phyloP scores from a whole-genome alignment of 1,140 invertebrate genomes.

The Euglossa dilemma region DNA sequence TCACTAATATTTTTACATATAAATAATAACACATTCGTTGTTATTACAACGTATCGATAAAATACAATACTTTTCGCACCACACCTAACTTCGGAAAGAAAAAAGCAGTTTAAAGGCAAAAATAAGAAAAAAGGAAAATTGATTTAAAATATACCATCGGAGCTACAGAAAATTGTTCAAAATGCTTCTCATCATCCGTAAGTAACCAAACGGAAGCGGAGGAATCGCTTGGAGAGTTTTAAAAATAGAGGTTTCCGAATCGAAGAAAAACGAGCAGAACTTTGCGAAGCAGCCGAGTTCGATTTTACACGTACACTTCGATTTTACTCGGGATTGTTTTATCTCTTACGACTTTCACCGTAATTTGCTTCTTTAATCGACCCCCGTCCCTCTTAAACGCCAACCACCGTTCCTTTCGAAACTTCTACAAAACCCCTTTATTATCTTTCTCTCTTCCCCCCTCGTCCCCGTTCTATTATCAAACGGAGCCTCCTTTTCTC shows the following conservation, averaged over 20 bases:
- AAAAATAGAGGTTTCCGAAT: conserved; percentile 24
- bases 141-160: no score
- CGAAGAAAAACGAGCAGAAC: conserved; percentile 32
- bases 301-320: background rate
- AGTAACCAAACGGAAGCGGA: background rate
- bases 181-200: no score
- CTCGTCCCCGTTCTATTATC: background rate
- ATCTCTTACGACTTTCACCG: background rate
- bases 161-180: no score
- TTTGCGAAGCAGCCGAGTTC: background rate
- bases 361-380: background rate
- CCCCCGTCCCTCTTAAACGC: background rate
- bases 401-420: background rate
- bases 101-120: no score
- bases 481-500: background rate
- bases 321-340: background rate
- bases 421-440: background rate
- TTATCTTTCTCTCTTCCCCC: background rate
- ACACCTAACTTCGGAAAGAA: no score
- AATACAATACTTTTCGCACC: no score
- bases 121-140: no score
- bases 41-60: no score
- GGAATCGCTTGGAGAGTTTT: conserved; percentile 4
- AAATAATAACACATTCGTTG: background rate
- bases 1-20: no score